These are phyloP conservation scores for Brachycybe producta DNA, from an alignment of 2,888 invertebrate species.

Conservation along the genomic window DNA sequence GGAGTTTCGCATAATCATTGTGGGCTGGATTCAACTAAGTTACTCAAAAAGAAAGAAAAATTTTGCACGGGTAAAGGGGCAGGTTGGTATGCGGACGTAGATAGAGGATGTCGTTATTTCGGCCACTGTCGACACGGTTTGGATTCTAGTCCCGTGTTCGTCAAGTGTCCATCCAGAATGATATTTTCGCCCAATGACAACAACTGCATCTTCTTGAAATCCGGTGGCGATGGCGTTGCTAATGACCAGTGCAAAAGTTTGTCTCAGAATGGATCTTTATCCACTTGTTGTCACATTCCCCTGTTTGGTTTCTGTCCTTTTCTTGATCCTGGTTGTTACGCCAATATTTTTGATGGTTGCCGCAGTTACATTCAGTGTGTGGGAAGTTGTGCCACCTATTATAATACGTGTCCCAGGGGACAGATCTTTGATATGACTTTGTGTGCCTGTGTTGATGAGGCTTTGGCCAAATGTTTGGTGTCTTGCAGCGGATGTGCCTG, in stretches of 20 bases:
- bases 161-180: constrained; percentile 3
- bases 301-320: too few relatives aligned
- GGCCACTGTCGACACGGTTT: constrained; percentile 1
- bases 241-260: not conserved
- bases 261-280: too few relatives aligned
- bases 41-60: not conserved
- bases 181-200: not conserved
- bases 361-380: too few relatives aligned
- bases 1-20: not conserved
- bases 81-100: constrained; percentile 9
- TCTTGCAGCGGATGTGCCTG: too few relatives aligned
- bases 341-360: too few relatives aligned
- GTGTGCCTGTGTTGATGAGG: constrained; percentile 2
- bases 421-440: not conserved
- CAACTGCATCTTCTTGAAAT: not conserved
- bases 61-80: not conserved
- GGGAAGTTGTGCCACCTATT: too few relatives aligned
- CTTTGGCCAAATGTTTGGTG: too few relatives aligned
- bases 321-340: too few relatives aligned
- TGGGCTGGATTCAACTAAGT: not conserved
- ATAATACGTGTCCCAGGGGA: too few relatives aligned
- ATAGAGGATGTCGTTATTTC: constrained; percentile 1
- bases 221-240: not conserved
- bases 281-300: too few relatives aligned
- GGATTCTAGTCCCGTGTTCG: not conserved